Base-by-base conservation (phyloP, 2,888 invertebrate species). In the Panorpa germanica region DNA sequence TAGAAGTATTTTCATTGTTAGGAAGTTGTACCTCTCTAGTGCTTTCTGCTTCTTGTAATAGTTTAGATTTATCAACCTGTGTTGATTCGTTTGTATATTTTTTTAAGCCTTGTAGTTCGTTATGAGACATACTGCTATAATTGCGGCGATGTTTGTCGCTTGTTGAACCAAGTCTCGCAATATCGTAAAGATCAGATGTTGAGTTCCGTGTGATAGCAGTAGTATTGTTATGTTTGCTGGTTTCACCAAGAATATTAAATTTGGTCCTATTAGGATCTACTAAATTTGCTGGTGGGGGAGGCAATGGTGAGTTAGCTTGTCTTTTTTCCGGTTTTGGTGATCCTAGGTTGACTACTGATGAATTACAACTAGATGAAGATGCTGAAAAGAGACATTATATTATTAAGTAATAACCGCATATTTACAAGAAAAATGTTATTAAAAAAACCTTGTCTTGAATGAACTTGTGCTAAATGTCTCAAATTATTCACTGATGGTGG, bases 321-420 rank as follows among this genome's bases (percentile, higher is more conserved):
- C 86, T 66, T 54, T 85, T 82, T 52, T 86, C 85, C 0, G 83
- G 83, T 49, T 85, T 85, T 1, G 83, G 85, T 1, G 85, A 85
- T 9, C 81, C 75, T n/a, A 77, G 55, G 42, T 74, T 77, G 17
- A 72, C 68, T 38, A 72, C 66, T 4, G 74, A 73, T 38, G 72
- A 72, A 10, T 65, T 65, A 37, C 70, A 72, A 42, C 66, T 60
- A 2, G 81, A 80, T 4, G 80, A 77, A 8, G 77, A 76, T 3
- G 75, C 76, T 54, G 37, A 3, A 45, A 44, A 30, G 33, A 32
- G 34, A 35, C 11, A 30, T 15, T 54, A n/a, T n/a, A 27, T 19
- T 12, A 24, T 14, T 11, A 18, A 15, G 15, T 8, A 5, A 23
- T 34, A 22, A 11, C 18, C n/a, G 6, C 15, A 27, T 30, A n/a